Evolutionary conservation across 2,113 vertebrate species (phyloP), one percentile per base, ranked within the genome.

Genomic region (Galemys pyrenaicus): DNA sequence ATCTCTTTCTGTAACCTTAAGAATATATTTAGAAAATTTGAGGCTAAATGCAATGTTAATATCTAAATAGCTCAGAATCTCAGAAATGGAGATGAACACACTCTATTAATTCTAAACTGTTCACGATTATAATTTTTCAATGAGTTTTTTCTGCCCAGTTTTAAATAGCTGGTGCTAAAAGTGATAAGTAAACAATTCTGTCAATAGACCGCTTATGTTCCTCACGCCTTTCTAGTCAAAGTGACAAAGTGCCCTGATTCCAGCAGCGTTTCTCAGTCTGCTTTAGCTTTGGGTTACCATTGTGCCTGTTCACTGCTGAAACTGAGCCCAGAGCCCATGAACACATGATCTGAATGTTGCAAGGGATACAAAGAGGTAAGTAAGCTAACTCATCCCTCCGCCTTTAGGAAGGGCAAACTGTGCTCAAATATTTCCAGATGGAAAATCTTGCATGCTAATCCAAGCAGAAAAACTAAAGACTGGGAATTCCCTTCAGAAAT

Each of bases 121-220:
- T 87, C 73, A 41, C 24, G 32, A 56, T 91, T 58, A 79, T 79
- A n/a, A 73, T 88, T 93, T 96, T 96, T 94, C 70, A 94, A 80
- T 95, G 67, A 9, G 70, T 77, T 80, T 95, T 95, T 96, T 60
- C 89, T 91, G 74, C 49, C 46, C 35, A 84, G 83, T 95, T 94
- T 94, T 91, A 94, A 94, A 80, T 87, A 75, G 71, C 96, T 71
- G 65, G 39, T 70, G 71, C 51, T 67, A 70, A 87, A 87, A 94
- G 78, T 64, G 92, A 94, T 73, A 97, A 91, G 89, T 83, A 89
- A 83, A 54, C 74, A 75, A 81, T 78, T 75, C 86, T 65, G 37
- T 96, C 91, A 94, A 89, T 71, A 83, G 94, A 67, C 64, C 1
- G 0, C 37, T 94, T 78, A 62, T 95, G 44, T 74, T 77, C 56